These are phyloP conservation scores for Microtus richardsoni DNA, from an alignment of 2,113 vertebrate genomes.

Conservation along the genomic window DNA sequence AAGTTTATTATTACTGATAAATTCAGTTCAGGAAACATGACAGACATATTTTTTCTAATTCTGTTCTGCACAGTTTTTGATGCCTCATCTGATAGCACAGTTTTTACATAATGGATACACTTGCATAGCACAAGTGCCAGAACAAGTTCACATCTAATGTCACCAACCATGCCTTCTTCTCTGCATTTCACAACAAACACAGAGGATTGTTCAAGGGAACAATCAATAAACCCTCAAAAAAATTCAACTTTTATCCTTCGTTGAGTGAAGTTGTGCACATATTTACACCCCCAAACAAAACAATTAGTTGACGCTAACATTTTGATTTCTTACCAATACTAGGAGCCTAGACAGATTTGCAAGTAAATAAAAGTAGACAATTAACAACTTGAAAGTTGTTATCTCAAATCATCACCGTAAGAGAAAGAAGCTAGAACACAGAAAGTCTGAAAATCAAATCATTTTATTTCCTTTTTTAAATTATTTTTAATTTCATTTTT, in stretches of 20 bases:
- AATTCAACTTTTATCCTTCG: not conserved
- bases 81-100: accelerated
- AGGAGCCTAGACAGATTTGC: not conserved
- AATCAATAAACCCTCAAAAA: not conserved
- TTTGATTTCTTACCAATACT: not conserved
- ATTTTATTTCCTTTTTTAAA: not conserved
- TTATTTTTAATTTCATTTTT: too few relatives aligned
- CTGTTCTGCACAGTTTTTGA: not conserved
- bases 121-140: not conserved
- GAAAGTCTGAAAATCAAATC: not conserved
- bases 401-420: not conserved
- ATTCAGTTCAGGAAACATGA: not conserved
- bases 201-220: not conserved
- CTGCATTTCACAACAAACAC: not conserved
- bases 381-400: not conserved
- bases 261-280: not conserved
- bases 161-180: not conserved
- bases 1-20: not conserved
- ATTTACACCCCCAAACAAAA: not conserved
- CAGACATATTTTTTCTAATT: not conserved
- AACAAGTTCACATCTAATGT: not conserved
- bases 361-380: not conserved
- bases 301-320: not conserved
- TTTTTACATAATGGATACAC: not conserved
- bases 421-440: not conserved